These are phyloP conservation scores for Microplitis manilae DNA, from an alignment of 2,888 invertebrate genomes.

Conservation along the genomic window DNA sequence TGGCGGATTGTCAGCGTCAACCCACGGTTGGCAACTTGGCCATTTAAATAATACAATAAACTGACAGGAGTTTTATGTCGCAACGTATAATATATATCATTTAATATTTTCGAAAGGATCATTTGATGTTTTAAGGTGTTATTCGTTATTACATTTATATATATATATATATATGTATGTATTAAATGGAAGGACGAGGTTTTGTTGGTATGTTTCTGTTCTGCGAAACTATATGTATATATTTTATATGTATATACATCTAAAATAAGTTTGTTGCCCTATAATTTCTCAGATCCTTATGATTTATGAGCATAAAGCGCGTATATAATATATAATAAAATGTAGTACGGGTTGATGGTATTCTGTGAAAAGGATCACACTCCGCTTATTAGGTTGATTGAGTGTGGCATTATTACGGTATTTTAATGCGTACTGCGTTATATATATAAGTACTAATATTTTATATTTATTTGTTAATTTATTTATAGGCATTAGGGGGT, in stretches of 20 bases:
- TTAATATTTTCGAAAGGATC: slow-evolving; percentile 45
- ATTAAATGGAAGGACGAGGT: neutral
- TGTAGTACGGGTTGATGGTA: neutral
- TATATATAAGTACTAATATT: neutral
- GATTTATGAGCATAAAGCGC: slow-evolving; percentile 58
- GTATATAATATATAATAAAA: neutral
- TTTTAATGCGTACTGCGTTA: neutral
- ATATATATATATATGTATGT: neutral
- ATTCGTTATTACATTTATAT: slow-evolving; percentile 59
- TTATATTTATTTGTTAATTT: neutral
- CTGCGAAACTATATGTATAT: slow-evolving; percentile 20
- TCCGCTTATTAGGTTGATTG: neutral
- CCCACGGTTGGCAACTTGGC: slow-evolving; percentile 59
- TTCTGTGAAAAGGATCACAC: slow-evolving; percentile 6
- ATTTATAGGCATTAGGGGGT: neutral
- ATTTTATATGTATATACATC: slow-evolving; percentile 2
- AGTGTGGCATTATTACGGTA: slow-evolving; percentile 1
- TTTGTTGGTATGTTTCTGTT: neutral
- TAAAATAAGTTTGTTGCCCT: slow-evolving; percentile 57
- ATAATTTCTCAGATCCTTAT: slow-evolving; percentile 66
- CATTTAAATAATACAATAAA: slow-evolving; percentile 47
- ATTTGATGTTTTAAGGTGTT: slow-evolving; percentile 66
- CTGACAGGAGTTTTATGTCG: slow-evolving; percentile 57
- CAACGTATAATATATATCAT: slow-evolving; percentile 57
- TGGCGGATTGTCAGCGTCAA: slow-evolving; percentile 52